Conservation (phyloP, 2,797 vertebrate species). For the Acrossocheilus fasciatus region DNA sequence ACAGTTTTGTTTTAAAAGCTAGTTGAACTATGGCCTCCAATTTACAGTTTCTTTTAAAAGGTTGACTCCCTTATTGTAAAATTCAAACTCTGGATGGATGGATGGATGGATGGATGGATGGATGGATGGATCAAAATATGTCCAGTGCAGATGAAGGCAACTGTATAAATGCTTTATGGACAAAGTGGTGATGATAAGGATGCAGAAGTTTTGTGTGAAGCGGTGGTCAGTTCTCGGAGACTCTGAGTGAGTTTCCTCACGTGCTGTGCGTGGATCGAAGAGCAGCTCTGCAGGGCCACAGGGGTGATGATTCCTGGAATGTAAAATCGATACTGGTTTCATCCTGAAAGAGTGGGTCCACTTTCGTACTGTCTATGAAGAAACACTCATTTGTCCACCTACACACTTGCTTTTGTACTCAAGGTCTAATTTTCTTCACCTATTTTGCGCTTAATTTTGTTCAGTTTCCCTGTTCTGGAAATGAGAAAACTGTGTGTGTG, state of each 20-base stretch:
- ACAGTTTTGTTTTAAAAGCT: not conserved
- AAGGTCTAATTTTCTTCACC: conserved; percentile 20
- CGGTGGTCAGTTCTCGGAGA: not conserved
- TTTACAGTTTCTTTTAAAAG: not conserved
- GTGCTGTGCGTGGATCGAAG: conserved; percentile 31
- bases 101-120: too few species aligned
- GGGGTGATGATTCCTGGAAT: conserved; percentile 51
- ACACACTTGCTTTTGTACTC: not conserved
- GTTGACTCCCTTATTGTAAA: not conserved
- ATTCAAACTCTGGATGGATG: not conserved
- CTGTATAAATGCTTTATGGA: not conserved
- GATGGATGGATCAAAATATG: not conserved
- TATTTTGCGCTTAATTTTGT: not conserved
- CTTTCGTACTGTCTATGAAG: not conserved
- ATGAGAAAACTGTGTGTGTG: not conserved
- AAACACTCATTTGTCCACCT: not conserved
- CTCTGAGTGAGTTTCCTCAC: conserved; percentile 1
- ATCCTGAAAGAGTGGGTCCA: conserved; percentile 36
- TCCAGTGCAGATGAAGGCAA: not conserved
- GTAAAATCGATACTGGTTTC: conserved; percentile 53
- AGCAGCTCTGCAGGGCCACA: conserved; percentile 30
- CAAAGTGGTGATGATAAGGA: not conserved
- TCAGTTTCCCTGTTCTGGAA: not conserved
- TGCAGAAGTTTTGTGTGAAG: not conserved
- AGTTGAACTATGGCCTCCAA: not conserved